Percentiles rank a stretch among this genome's conserved stretches.
Evolutionary conservation across 1,140 invertebrate genomes (phyloP).

Genomic region (Rhopalosiphum padi): DNA sequence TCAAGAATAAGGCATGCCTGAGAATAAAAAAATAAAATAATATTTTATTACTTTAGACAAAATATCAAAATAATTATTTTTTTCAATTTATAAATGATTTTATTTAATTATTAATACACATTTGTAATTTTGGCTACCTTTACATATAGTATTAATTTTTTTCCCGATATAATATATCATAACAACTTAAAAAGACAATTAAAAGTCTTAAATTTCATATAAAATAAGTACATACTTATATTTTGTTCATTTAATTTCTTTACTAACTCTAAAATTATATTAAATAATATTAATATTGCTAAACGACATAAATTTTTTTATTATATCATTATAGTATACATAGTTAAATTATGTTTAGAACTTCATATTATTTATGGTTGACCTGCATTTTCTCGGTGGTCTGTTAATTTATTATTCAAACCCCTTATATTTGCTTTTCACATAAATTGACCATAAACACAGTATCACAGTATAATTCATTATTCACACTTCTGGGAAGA

Average conservation of each 20-base stretch:
- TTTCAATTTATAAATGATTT: background rate
- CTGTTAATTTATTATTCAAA: conserved; percentile 25
- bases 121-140: background rate
- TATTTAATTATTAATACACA: background rate
- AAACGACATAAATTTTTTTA: background rate
- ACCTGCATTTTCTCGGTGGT: background rate
- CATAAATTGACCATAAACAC: conserved; percentile 15
- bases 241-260: background rate
- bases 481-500: background rate
- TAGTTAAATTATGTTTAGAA: background rate
- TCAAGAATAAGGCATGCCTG: background rate
- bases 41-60: background rate
- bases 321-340: background rate
- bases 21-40: background rate
- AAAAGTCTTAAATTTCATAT: background rate
- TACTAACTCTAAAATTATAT: background rate
- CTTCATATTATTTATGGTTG: background rate
- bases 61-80: background rate
- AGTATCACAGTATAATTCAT: background rate
- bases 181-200: background rate
- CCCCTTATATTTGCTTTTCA: conserved; percentile 9
- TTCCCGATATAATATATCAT: background rate
- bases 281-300: background rate
- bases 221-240: background rate
- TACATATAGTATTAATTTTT: background rate